Percentiles rank a stretch among this genome's conserved stretches.
These are phyloP conservation scores for Sphenopsis melanotis DNA, from an alignment of 2,797 vertebrate genomes.

Conservation along the genomic window DNA sequence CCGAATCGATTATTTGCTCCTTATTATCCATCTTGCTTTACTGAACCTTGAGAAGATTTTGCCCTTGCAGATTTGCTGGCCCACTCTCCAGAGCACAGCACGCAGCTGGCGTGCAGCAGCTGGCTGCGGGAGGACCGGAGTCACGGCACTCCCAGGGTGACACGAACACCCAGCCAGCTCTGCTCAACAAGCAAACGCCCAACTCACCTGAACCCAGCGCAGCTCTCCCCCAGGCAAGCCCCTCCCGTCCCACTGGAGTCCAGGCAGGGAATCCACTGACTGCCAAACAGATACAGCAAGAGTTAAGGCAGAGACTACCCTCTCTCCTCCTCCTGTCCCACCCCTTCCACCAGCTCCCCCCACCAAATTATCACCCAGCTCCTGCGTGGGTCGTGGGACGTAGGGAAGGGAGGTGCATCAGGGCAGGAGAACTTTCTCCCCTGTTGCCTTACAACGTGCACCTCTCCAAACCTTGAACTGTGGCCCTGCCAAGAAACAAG, in stretches of 20 bases:
- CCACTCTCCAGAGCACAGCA: fast-evolving
- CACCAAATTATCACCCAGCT: neutral
- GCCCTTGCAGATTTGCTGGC: neutral
- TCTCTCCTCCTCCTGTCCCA: constrained; percentile 31
- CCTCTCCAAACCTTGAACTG: constrained; percentile 25
- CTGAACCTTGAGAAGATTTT: fast-evolving
- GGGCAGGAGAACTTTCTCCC: neutral
- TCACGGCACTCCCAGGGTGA: neutral
- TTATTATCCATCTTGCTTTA: neutral
- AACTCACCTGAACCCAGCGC: neutral
- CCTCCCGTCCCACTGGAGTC: neutral
- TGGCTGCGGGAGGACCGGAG: fast-evolving
- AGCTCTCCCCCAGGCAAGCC: neutral
- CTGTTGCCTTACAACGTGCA: neutral
- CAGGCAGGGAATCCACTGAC: neutral
- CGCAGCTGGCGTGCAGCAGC: neutral
- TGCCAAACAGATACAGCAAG: neutral
- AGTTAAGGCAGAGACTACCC: neutral
- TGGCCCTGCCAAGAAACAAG: neutral
- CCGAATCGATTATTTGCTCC: neutral
- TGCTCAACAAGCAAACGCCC: neutral
- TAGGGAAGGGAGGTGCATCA: neutral
- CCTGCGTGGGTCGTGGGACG: neutral
- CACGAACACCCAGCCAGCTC: neutral
- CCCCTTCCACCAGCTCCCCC: neutral